Evolutionary conservation across 2,888 invertebrate species (phyloP), one percentile per base, ranked within the genome.

Genomic region (Agrochola macilenta): DNA sequence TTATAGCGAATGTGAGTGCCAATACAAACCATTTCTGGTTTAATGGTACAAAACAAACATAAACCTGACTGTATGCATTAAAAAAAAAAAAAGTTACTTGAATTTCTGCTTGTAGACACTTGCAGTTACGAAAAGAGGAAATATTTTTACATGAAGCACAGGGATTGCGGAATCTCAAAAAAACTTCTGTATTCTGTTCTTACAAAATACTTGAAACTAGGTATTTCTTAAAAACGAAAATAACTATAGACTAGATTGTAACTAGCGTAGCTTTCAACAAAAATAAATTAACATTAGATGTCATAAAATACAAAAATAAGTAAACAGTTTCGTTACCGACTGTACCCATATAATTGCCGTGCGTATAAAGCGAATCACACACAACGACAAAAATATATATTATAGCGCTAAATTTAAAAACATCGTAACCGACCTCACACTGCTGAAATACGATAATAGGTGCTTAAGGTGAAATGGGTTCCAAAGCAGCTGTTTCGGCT

Each of bases 261-360:
- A 1, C 12, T 52, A 61, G 20, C 0, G 23, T 5, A 43, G 20
- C 7, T 77, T 20, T 61, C 3, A 30, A 52, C 2, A n/a, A 43
- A 52, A 77, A 49, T 12, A 30, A 30, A 35, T 11, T n/a, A 35
- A n/a, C 5, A 66, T n/a, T 30, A n/a, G 4, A 52, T 11, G 3
- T n/a, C 8, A 69, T 14, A 20, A n/a, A 79, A 43, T 30, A 23
- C 26, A 43, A 60, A 35, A 5, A n/a, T 8, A 43, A 26, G 12
- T 30, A 30, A 52, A 66, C 60, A 70, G 58, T 70, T 52, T 26
- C 35, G 71, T 63, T 0, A 8, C 4, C 70, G 35, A 58, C 69
- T 69, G 74, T 85, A 81, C 64, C 5, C 39, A 5, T 60, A 39
- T 75, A 35, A 77, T 58, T 70, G 64, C 70, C 63, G 39, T 71